Conservation (phyloP, 2,797 vertebrate species). For the Melanogrammus aeglefinus region DNA sequence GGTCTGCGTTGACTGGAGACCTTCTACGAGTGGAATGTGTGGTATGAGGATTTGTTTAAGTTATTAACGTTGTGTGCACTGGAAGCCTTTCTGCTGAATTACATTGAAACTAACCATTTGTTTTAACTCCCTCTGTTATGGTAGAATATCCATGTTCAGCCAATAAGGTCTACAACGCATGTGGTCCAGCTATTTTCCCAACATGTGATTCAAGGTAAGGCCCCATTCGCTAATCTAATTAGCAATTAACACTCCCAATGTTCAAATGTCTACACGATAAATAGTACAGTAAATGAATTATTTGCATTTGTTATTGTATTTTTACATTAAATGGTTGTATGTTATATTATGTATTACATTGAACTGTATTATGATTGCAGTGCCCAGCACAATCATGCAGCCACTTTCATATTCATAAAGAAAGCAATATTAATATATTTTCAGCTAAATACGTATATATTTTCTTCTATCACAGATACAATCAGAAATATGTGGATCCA, state of each 20-base stretch:
- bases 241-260: not conserved
- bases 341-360: not conserved
- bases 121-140: constrained; percentile 26
- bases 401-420: not conserved
- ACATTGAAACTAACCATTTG: constrained; percentile 7
- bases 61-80: not conserved
- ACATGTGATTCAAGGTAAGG: constrained; percentile 74
- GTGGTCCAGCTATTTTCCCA: constrained; percentile 59
- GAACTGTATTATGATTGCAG: not conserved
- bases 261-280: no score
- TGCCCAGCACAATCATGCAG: not conserved
- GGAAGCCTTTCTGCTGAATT: not conserved
- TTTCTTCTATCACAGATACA: constrained; percentile 55
- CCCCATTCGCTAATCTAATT: not conserved
- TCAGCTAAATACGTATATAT: not conserved
- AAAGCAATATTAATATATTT: not conserved
- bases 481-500: constrained; percentile 36
- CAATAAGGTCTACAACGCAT: constrained; percentile 73
- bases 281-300: no score
- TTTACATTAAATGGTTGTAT: not conserved
- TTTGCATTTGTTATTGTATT: not conserved
- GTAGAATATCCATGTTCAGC: constrained; percentile 70
- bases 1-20: constrained; percentile 76
- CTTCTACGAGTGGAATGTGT: constrained; percentile 66
- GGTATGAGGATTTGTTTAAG: constrained; percentile 62